These are phyloP conservation scores for Podotricha telesiphe DNA, from an alignment of 2,888 invertebrate genomes.

Conservation along the genomic window DNA sequence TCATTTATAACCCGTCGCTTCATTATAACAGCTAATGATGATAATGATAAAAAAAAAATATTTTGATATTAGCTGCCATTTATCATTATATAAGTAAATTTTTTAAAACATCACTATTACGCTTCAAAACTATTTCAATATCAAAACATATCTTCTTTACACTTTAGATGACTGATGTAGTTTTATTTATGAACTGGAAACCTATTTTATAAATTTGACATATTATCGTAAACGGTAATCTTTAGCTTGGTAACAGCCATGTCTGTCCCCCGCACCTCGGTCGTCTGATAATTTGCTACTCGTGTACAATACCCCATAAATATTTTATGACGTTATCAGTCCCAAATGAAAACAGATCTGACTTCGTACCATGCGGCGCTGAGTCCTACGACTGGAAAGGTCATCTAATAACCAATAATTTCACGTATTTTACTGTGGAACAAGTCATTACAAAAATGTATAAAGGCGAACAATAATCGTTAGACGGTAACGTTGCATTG, in stretches of 20 bases:
- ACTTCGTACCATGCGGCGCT: conserved; percentile 11
- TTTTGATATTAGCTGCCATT: too few species aligned
- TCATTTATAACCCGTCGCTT: too few species aligned
- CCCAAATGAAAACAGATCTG: conserved; percentile 1
- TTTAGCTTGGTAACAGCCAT: neutral
- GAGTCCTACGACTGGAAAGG: conserved; percentile 4
- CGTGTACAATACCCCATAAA: conserved; percentile 4
- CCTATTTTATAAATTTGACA: neutral
- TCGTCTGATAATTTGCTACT: conserved; percentile 8
- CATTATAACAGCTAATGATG: too few species aligned
- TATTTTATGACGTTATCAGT: conserved; percentile 13
- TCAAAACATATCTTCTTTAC: too few species aligned
- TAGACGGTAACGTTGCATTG: conserved; percentile 5
- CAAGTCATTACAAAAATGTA: conserved; percentile 21
- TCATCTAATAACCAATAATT: conserved; percentile 8
- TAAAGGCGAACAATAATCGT: conserved; percentile 22
- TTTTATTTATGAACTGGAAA: neutral
- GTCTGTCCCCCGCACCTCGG: neutral
- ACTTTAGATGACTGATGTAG: too few species aligned
- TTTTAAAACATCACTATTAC: too few species aligned
- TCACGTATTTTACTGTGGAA: conserved; percentile 14
- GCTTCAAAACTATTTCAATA: too few species aligned
- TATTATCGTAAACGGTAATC: neutral
- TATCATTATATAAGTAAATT: too few species aligned
- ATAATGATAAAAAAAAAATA: too few species aligned